Base-by-base conservation (phyloP, 2,113 vertebrate species). In the Phalacrocorax aristotelis region DNA sequence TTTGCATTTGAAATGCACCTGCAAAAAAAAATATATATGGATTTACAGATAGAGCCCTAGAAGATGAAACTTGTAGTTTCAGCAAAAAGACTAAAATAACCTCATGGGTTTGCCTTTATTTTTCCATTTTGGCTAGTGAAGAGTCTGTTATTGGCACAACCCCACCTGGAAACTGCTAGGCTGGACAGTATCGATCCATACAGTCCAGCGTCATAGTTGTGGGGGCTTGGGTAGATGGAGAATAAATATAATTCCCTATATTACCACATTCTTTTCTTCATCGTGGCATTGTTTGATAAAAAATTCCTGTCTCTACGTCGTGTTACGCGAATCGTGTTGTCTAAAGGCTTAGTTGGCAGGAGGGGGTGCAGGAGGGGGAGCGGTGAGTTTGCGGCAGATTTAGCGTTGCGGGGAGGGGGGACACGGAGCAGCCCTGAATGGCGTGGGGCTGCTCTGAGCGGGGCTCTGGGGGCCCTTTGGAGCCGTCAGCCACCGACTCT, bases 1-100 rank as follows among this genome's bases (percentile, higher is more conserved):
- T 85, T 90, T 87, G 95, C 85, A 69, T 90, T 87, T 84, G 77
- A 93, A 94, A 72, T 44, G 38, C 74, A 94, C 75, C 90, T 79
- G 70, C 55, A 83, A 75, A 62, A 11, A 21, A 20, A 4, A 3
- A 48, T 18, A 12, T 38, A 8, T 46, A 29, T 81, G 3, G 83
- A 52, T 77, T 89, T 94, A 38, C 61, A 68, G 74, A 15, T 6
- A 74, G 44, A 85, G 36, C 44, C 51, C 42, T 44, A 5, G 48
- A 91, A 93, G 88, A 46, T n/a, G 32, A 71, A 95, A 83, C 75
- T 80, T 90, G 78, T 42, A 7, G 46, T 78, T 90, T 94, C 85
- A 86, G 85, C 66, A 83, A 78, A 94, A 90, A 75, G 51, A 66
- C 48, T 87, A 34, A 92, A 93, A 64, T 38, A 92, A 5, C 55